Percentiles rank a stretch among this genome's conserved stretches.
Conservation (phyloP, 2,888 invertebrate genomes). For the Colostygia pectinataria region DNA sequence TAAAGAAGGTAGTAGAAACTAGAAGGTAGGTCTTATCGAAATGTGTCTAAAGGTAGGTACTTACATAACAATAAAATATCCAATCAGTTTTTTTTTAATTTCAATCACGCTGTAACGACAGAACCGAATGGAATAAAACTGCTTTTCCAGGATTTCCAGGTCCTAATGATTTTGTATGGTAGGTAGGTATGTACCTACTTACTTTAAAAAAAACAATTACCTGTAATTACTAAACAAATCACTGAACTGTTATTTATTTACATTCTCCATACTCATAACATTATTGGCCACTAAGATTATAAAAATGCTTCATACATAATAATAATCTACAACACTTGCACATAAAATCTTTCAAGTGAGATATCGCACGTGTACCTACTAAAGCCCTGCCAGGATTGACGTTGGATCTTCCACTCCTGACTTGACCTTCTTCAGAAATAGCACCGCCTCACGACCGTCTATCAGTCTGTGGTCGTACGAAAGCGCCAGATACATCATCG, state of each 20-base stretch:
- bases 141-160: no score
- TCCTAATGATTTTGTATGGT: no score
- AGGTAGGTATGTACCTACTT: background rate
- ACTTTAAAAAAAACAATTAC: background rate
- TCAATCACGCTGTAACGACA: no score
- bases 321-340: conserved; percentile 6
- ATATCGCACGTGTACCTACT: conserved; percentile 44
- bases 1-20: no score
- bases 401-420: conserved; percentile 98
- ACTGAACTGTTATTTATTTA: conserved; percentile 12
- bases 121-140: no score
- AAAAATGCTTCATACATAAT: conserved; percentile 2
- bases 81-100: no score
- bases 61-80: no score
- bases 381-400: conserved; percentile 95
- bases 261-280: conserved; percentile 2
- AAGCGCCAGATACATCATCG: conserved; percentile 99
- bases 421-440: conserved; percentile 97
- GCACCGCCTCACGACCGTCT: conserved; percentile 99
- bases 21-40: no score
- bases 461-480: conserved; percentile 99
- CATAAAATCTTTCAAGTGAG: background rate
- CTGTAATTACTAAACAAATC: no score
- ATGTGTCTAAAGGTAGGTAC: no score
- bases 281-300: background rate